Evolutionary conservation across 1,140 invertebrate genomes (phyloP).

Genomic region (Ctenoplectra terminalis): DNA sequence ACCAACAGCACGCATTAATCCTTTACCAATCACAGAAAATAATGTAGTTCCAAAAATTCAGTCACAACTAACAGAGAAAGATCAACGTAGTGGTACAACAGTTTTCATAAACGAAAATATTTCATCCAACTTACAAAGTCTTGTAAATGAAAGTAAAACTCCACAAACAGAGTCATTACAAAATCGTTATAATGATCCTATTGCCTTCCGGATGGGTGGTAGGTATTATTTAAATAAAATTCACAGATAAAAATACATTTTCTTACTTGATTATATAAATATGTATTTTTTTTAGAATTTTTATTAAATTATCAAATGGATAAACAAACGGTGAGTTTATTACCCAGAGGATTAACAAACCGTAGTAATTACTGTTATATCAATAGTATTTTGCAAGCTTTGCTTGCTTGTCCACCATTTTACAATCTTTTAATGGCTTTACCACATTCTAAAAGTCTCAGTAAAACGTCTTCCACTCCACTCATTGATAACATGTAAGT

Average conservation of each 20-base stretch:
- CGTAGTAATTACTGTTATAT: constrained; percentile 98
- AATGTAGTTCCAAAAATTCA: constrained; percentile 33
- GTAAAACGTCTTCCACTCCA: constrained; percentile 89
- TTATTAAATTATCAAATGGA: constrained; percentile 89
- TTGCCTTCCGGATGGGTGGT: constrained; percentile 87
- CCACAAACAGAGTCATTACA: constrained; percentile 45
- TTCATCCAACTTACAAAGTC: constrained; percentile 20
- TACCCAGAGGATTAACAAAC: constrained; percentile 94
- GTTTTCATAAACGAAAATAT: constrained; percentile 29
- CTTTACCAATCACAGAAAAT: constrained; percentile 48
- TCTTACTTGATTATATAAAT: constrained; percentile 8
- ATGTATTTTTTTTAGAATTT: constrained; percentile 86
- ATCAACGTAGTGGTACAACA: constrained; percentile 25
- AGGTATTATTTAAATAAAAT: constrained; percentile 66
- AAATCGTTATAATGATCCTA: constrained; percentile 84
- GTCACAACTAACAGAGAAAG: constrained; percentile 41
- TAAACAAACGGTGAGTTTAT: constrained; percentile 88
- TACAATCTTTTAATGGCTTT: constrained; percentile 93
- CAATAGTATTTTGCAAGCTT: constrained; percentile 94
- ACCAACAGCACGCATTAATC: constrained; percentile 64
- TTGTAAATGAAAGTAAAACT: constrained; percentile 33
- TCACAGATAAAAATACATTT: constrained; percentile 8
- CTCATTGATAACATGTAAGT: constrained; percentile 96
- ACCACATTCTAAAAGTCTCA: constrained; percentile 84
- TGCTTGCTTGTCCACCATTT: constrained; percentile 96